Conservation (phyloP, 2,888 invertebrate genomes). For the Chymomyza fuscimana region DNA sequence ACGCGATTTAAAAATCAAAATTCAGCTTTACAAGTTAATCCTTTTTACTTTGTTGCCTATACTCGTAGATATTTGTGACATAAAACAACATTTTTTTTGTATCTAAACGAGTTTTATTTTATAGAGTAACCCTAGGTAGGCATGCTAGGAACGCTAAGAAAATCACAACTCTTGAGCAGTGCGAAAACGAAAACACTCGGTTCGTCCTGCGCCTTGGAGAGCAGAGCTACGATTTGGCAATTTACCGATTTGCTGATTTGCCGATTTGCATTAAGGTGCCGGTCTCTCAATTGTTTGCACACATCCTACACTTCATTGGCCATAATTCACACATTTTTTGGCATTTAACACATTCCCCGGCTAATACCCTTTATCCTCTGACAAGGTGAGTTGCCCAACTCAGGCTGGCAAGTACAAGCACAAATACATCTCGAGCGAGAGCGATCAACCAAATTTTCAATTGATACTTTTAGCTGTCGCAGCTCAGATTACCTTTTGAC, state of each 20-base stretch:
- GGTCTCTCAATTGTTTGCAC: neutral
- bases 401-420: no score
- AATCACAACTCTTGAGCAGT: no score
- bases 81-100: no score
- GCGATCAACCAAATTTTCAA: neutral
- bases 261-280: neutral
- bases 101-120: no score
- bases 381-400: neutral
- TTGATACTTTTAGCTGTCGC: neutral
- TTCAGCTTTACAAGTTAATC: slow-evolving; percentile 71
- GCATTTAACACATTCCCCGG: no score
- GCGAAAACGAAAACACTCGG: no score
- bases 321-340: neutral
- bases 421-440: no score
- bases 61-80: no score
- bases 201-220: neutral
- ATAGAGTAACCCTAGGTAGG: no score
- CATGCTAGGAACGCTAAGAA: no score
- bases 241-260: neutral
- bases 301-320: neutral
- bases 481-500: neutral
- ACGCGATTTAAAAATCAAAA: slow-evolving; percentile 71
- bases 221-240: neutral
- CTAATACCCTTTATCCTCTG: neutral
- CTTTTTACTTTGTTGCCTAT: slow-evolving; percentile 37